Percentiles rank a stretch among this genome's conserved stretches.
Evolutionary conservation across 1,140 invertebrate genomes (phyloP).

Genomic region (Penaeus vannamei): DNA sequence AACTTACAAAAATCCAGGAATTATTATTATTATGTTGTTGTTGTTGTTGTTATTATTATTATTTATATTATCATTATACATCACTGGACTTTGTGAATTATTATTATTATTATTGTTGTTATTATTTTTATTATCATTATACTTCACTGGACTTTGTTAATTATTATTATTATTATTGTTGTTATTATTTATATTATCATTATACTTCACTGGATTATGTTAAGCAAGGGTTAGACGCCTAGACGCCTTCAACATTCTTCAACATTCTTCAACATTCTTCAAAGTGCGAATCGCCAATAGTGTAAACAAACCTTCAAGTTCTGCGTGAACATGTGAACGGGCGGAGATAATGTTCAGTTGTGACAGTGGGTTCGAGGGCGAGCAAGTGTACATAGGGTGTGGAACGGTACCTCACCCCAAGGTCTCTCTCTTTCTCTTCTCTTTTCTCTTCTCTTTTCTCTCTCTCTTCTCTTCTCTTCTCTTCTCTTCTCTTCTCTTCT

Average conservation of each 20-base stretch:
- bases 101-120: too few species aligned
- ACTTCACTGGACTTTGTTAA: too few species aligned
- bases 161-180: too few species aligned
- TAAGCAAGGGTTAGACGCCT: too few species aligned
- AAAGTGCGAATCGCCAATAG: neutral
- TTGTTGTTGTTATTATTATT: too few species aligned
- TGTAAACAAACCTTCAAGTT: neutral
- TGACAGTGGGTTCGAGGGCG: neutral
- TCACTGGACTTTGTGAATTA: too few species aligned
- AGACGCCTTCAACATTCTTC: neutral
- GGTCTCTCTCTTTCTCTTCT: neutral
- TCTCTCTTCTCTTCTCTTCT: neutral
- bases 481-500: neutral
- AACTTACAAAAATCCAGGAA: too few species aligned
- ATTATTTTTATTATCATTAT: too few species aligned
- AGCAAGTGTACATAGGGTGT: neutral
- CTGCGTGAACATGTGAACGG: neutral
- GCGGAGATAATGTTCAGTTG: neutral
- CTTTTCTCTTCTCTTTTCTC: neutral
- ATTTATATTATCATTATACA: too few species aligned
- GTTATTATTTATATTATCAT: neutral
- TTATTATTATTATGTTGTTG: too few species aligned
- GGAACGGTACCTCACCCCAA: neutral
- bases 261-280: neutral
- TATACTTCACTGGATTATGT: neutral